Evolutionary conservation across 2,888 invertebrate species (phyloP), one percentile per base, ranked within the genome.

Genomic region (Platycheirus rosarum): DNA sequence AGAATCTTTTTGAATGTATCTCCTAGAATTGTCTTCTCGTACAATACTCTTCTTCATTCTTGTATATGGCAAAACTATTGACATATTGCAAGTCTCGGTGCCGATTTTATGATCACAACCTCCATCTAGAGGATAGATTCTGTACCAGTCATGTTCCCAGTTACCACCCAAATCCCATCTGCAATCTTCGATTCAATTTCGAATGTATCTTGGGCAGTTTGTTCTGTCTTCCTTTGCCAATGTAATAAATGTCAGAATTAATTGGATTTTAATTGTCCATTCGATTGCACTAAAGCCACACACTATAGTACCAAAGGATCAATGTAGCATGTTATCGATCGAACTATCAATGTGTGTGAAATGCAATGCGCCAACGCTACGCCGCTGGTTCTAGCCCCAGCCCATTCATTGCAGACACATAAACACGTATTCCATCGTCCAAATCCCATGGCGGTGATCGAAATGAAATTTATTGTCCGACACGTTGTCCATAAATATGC

Each of bases 231-330:
- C 40, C 14, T 42, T 1, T 40, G 9, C 9, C 51, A 57, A 32
- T 49, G 55, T 55, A 89, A 89, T 89, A 89, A 89, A 89, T 88
- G 89, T 89, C 90, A 89, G 89, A 89, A 89, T 89, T 89, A 89
- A 89, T 89, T 89, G 89, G 89, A 89, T 90, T 89, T 90, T 90
- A 89, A 89, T 89, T 89, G 88, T 89, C 90, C 89, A 88, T 89
- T 89, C 76, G 65, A 76, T 76, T 66, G 76, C 37, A 65, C 37
- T 53, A 49, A 42, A 49, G 55, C 68, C 29, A 74, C 51, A 76
- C 49, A 77, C 51, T 7, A 26, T 49, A 62, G 68, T 57, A 63
- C 65, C 37, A 18, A 37, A 13, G 57, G 20, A 37, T 35, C 20
- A 14, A 55, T n/a, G n/a, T 53, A 26, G 32, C 16, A 16, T 29